phyloP scores from a whole-genome alignment of 1,140 invertebrate species.

The Cephus cinctus region DNA sequence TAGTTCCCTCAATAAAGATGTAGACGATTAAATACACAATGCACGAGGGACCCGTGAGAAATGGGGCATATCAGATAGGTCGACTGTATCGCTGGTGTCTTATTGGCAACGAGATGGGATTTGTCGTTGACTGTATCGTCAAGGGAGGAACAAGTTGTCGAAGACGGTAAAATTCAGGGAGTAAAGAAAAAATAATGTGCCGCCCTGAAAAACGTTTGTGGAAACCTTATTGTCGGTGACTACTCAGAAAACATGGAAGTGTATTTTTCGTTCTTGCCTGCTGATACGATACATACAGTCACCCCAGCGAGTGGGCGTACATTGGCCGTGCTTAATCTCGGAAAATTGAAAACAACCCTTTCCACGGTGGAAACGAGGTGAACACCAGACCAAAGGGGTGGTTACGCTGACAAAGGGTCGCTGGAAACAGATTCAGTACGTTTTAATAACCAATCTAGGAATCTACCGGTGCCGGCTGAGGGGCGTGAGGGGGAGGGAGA shows the following conservation, averaged over 20 bases:
- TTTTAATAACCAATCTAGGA: slow-evolving; percentile 40
- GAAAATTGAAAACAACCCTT: slow-evolving; percentile 40
- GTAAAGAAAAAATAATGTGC: slow-evolving; percentile 2
- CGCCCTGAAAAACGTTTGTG: too few species aligned
- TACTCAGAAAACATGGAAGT: too few species aligned
- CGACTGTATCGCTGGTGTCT: too few species aligned
- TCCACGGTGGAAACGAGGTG: slow-evolving; percentile 4
- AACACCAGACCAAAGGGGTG: background rate
- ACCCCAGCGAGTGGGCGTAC: background rate
- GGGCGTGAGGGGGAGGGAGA: background rate
- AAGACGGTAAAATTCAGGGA: background rate
- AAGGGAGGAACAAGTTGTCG: background rate
- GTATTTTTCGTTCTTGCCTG: too few species aligned
- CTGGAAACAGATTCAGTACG: slow-evolving; percentile 27
- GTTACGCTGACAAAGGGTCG: background rate
- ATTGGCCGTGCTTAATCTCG: slow-evolving; percentile 24
- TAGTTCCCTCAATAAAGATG: slow-evolving; percentile 29
- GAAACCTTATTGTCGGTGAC: too few species aligned
- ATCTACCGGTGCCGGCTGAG: background rate
- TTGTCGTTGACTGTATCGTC: slow-evolving; percentile 14
- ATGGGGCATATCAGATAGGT: slow-evolving; percentile 38
- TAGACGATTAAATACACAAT: slow-evolving; percentile 32
- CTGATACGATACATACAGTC: too few species aligned
- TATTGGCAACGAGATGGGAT: too few species aligned
- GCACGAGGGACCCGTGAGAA: slow-evolving; percentile 25